These are phyloP conservation scores for Caenorhabditis becei DNA, from an alignment of 2,888 invertebrate species.

Conservation along the genomic window DNA sequence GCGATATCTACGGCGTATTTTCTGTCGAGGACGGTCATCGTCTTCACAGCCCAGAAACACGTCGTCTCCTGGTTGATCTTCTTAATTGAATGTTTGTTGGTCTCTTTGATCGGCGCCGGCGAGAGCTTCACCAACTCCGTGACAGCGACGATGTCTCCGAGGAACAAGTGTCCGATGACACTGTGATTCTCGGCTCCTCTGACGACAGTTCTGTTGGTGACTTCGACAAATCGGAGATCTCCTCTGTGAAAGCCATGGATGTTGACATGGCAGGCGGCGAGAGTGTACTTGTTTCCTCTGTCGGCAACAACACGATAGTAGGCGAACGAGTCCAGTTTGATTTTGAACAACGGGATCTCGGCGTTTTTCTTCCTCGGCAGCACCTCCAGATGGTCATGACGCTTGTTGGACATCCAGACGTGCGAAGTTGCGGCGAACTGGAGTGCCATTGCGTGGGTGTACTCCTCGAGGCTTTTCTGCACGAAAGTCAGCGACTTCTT, in stretches of 20 bases:
- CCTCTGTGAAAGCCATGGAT: neutral
- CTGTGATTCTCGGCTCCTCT: neutral
- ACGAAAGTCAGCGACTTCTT: too few species aligned
- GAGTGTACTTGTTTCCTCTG: neutral
- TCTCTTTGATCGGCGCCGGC: neutral
- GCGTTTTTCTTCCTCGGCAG: neutral
- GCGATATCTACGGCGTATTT: neutral
- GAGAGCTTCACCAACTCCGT: neutral
- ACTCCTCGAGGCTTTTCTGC: too few species aligned
- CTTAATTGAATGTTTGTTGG: neutral
- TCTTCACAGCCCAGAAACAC: neutral
- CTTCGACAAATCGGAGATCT: neutral
- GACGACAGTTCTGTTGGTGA: neutral
- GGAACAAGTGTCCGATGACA: neutral
- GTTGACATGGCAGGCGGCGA: neutral
- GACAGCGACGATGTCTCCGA: slow-evolving; percentile 11
- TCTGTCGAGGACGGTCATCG: neutral
- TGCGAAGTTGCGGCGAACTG: too few species aligned
- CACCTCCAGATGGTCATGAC: neutral
- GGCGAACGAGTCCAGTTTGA: neutral
- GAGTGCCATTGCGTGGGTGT: too few species aligned
- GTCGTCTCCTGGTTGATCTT: neutral
- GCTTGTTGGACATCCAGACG: neutral
- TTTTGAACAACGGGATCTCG: neutral
- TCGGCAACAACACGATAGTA: neutral